Evolutionary conservation across 2,113 vertebrate genomes (phyloP).

Genomic region (Pica pica): DNA sequence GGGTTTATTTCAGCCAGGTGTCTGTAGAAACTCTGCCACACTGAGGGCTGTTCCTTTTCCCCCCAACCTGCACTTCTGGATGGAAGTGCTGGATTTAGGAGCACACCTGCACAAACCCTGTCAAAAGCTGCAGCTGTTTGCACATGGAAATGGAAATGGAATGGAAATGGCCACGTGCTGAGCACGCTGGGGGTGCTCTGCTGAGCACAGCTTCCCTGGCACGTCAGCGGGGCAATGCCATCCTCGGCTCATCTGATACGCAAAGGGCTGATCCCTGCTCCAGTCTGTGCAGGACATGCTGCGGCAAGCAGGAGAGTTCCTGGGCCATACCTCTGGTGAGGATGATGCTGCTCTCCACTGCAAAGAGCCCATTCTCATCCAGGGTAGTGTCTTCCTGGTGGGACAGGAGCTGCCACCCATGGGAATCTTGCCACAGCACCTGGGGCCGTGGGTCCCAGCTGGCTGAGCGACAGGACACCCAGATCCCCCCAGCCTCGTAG

Average conservation of each 20-base stretch:
- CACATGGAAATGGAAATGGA: background rate
- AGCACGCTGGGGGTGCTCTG: background rate
- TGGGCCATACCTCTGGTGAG: background rate
- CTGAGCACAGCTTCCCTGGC: background rate
- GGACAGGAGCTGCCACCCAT: background rate
- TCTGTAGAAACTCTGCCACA: background rate
- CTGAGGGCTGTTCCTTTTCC: background rate
- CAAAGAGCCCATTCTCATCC: background rate
- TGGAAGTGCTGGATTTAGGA: background rate
- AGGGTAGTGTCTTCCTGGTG: background rate
- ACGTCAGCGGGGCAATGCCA: rapidly evolving
- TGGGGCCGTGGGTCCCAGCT: background rate
- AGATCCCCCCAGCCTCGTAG: background rate
- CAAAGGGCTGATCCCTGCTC: background rate
- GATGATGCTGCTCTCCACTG: background rate
- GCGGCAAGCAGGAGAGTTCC: background rate
- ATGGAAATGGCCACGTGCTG: background rate
- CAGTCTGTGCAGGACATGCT: rapidly evolving
- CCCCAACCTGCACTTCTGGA: background rate
- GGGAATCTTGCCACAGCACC: background rate
- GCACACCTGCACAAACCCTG: too few relatives aligned
- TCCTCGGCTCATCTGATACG: rapidly evolving
- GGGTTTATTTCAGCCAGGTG: background rate
- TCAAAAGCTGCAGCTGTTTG: background rate
- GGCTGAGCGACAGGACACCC: background rate